Conservation (phyloP, 2,113 vertebrate species). For the Suncus etruscus region DNA sequence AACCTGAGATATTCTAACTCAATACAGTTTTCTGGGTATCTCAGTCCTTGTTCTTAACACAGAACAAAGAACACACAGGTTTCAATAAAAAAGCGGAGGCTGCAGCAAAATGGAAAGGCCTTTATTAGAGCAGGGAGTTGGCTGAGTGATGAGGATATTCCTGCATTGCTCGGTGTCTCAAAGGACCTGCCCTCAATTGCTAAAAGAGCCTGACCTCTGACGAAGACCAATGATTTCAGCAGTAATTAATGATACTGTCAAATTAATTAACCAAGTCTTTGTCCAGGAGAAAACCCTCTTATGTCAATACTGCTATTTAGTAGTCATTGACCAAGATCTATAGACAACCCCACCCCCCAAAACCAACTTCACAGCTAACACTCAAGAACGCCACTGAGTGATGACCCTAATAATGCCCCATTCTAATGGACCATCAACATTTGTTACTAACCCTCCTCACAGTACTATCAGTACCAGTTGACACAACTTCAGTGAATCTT, state of each 20-base stretch:
- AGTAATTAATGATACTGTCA: constrained; percentile 82
- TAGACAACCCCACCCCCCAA: neutral
- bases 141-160: neutral
- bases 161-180: neutral
- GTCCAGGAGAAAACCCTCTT: constrained; percentile 59
- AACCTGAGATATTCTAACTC: neutral
- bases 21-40: neutral
- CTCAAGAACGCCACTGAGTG: neutral
- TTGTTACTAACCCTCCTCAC: constrained; percentile 31
- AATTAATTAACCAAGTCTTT: constrained; percentile 82
- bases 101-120: neutral
- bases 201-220: constrained; percentile 78
- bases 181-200: constrained; percentile 71
- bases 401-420: constrained; percentile 11
- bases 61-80: neutral
- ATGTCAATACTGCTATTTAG: constrained; percentile 53
- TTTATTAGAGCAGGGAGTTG: neutral
- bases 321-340: constrained; percentile 47
- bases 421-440: neutral
- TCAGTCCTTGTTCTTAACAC: neutral
- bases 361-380: neutral
- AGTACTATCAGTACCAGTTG: neutral
- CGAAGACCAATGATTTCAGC: constrained; percentile 76
- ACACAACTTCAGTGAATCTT: neutral
- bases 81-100: neutral